A percentile compares a stretch with the other conserved stretches of the same genome.
These are phyloP conservation scores for Nematolebias whitei DNA, from an alignment of 2,113 vertebrate species.

Conservation along the genomic window DNA sequence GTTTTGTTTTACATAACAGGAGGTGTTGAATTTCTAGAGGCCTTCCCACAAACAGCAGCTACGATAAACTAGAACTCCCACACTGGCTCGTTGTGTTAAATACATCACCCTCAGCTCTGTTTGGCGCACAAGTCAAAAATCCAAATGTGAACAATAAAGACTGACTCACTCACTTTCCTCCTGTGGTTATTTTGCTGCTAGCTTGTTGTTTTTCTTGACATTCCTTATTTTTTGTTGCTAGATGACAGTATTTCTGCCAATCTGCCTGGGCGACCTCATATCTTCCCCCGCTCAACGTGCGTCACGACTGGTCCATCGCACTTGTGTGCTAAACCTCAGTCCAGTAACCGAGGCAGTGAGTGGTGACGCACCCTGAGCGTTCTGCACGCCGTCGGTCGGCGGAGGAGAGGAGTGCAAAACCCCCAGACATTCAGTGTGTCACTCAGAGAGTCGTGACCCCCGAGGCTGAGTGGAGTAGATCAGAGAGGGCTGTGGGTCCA, in stretches of 20 bases:
- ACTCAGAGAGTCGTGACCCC: conserved; percentile 41
- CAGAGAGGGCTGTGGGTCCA: conserved; percentile 8
- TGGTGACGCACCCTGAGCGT: conserved; percentile 54
- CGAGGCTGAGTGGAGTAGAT: conserved; percentile 16
- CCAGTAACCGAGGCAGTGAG: conserved; percentile 42
- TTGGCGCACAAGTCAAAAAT: conserved; percentile 23
- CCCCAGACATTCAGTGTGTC: conserved; percentile 12
- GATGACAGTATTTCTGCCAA: conserved; percentile 27
- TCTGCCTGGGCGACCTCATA: conserved; percentile 9
- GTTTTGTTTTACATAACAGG: background rate
- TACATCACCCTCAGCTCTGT: conserved; percentile 13
- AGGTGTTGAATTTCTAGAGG: conserved; percentile 8
- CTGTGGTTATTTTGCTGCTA: conserved; percentile 52
- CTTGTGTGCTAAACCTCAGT: conserved; percentile 60
- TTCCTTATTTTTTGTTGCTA: conserved; percentile 22
- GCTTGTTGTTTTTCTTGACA: conserved; percentile 30
- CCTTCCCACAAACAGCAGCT: conserved; percentile 6
- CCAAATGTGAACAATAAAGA: conserved; percentile 23
- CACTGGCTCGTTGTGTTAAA: conserved; percentile 11
- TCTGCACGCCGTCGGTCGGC: no score
- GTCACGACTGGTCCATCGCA: conserved; percentile 55
- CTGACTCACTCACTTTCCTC: conserved; percentile 29
- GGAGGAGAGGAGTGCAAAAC: conserved; percentile 37
- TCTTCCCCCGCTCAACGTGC: conserved; percentile 21
- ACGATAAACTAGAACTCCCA: background rate